Percentiles rank a stretch among this genome's conserved stretches.
These are phyloP conservation scores for Turritopsis dohrnii DNA, from an alignment of 30 jellyfish, hydroid and myxozoan species.

Conservation along the genomic window DNA sequence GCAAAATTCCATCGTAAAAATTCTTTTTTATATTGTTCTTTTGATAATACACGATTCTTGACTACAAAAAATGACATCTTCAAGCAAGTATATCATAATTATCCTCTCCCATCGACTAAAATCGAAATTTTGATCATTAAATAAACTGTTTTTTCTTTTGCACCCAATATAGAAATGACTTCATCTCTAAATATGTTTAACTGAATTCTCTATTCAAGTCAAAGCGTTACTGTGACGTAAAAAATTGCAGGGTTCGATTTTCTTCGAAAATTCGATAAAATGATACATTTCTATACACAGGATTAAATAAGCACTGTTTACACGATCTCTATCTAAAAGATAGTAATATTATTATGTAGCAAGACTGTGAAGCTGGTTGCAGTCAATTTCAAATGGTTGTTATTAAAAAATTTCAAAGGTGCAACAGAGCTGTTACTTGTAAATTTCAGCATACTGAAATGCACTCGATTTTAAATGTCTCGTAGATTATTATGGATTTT, in stretches of 20 bases:
- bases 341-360: not conserved
- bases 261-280: not conserved
- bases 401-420: not conserved
- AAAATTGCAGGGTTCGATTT: not conserved
- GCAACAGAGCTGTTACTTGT: not conserved
- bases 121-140: not conserved
- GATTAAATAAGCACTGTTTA: not conserved
- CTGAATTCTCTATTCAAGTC: constrained; percentile 4
- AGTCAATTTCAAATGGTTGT: not conserved
- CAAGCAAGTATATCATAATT: not conserved
- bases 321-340: not conserved
- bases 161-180: constrained; percentile 1
- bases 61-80: not conserved
- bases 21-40: not conserved
- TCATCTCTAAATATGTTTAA: not conserved
- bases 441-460: not conserved
- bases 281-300: not conserved
- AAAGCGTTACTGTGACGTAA: constrained; percentile 17
- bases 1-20: not conserved
- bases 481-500: not conserved
- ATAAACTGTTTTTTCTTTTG: not conserved
- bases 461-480: not conserved
- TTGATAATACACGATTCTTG: not conserved
- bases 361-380: not conserved
- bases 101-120: not conserved